phyloP scores from a whole-genome alignment of 2,113 vertebrate genomes.

The Rallus limicola region DNA sequence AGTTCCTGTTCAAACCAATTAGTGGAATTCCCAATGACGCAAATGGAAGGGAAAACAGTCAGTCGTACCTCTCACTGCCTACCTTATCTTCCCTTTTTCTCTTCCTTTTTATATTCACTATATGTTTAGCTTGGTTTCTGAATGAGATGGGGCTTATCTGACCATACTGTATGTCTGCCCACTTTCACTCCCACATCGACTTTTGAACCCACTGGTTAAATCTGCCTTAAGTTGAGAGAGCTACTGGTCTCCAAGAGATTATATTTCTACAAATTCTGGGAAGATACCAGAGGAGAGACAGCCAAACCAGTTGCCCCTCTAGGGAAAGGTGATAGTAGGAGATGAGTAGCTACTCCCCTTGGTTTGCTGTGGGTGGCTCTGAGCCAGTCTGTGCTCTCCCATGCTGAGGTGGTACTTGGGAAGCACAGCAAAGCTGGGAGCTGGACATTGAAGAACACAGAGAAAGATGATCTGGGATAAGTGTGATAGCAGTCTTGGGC shows the following conservation, averaged over 20 bases:
- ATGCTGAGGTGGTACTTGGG: neutral
- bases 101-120: neutral
- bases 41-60: constrained; percentile 9
- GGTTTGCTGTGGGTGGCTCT: neutral
- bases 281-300: neutral
- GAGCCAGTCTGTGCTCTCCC: neutral
- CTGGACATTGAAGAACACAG: neutral
- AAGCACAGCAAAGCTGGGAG: accelerated
- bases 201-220: neutral
- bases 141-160: neutral
- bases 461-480: neutral
- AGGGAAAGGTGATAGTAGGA: neutral
- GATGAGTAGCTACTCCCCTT: neutral
- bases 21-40: neutral
- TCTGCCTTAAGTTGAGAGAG: neutral
- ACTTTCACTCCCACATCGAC: neutral
- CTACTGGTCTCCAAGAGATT: neutral
- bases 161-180: neutral
- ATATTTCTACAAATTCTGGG: neutral
- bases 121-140: neutral
- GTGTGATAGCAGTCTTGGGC: neutral
- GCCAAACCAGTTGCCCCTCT: neutral
- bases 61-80: neutral
- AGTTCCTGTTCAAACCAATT: neutral
- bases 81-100: constrained; percentile 31